phyloP scores from a whole-genome alignment of 2,113 vertebrate genomes.

The Gadus macrocephalus region DNA sequence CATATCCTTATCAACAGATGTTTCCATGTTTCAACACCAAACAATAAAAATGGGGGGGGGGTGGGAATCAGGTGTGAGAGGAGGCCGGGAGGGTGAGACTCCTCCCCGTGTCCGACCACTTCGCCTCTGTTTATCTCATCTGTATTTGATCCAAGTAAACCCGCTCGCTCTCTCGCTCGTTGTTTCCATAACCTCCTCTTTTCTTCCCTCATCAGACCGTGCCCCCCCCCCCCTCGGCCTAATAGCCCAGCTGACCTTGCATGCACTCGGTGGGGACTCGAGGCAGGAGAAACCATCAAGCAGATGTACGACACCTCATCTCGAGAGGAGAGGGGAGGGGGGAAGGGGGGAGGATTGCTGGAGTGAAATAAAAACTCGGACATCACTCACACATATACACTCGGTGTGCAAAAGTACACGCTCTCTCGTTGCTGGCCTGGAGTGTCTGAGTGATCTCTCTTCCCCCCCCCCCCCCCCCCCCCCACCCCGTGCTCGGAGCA shows the following conservation, averaged over 20 bases:
- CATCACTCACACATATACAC: constrained; percentile 41
- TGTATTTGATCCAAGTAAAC: constrained; percentile 24
- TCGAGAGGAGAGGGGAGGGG: constrained; percentile 28
- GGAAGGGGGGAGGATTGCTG: constrained; percentile 56
- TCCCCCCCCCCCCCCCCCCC: constrained; percentile 14
- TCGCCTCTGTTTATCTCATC: constrained; percentile 22
- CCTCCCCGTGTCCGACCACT: neutral
- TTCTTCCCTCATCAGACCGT: constrained; percentile 25
- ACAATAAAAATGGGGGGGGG: constrained; percentile 19
- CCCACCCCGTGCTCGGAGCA: constrained; percentile 19
- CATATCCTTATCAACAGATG: constrained; percentile 6
- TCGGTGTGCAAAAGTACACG: neutral
- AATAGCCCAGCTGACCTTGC: constrained; percentile 55
- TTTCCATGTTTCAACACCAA: constrained; percentile 20
- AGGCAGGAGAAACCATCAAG: constrained; percentile 63
- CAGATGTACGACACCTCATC: constrained; percentile 70
- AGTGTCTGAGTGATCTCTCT: constrained; percentile 34
- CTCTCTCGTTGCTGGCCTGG: neutral
- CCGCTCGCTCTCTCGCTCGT: constrained; percentile 11
- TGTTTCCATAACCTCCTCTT: constrained; percentile 9
- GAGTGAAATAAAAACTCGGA: constrained; percentile 59
- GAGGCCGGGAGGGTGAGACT: constrained; percentile 18
- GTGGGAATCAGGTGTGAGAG: constrained; percentile 43
- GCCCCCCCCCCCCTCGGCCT: constrained; percentile 1
- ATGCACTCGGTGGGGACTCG: constrained; percentile 21